Conservation (phyloP, 2,113 vertebrate genomes). For the Neolamprologus ventralis region DNA sequence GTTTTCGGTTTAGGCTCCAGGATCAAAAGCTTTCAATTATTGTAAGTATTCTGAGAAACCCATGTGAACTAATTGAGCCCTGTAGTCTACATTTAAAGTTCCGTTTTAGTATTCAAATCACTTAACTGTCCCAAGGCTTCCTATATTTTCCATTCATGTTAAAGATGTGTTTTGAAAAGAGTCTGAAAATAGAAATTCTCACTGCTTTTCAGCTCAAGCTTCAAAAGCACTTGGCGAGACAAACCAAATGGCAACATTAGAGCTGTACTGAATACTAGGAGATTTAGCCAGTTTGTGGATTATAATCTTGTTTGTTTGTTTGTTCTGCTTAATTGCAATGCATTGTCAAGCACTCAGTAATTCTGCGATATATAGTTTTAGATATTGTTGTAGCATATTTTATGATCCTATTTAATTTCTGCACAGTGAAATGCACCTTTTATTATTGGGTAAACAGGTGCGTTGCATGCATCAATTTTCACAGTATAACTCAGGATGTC, state of each 20-base stretch:
- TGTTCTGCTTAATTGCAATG: background rate
- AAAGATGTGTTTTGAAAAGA: slow-evolving; percentile 41
- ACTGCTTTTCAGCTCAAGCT: slow-evolving; percentile 9
- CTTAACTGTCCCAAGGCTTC: slow-evolving; percentile 38
- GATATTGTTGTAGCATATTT: background rate
- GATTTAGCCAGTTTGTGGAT: background rate
- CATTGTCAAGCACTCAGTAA: background rate
- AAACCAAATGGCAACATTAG: background rate
- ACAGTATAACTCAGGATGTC: background rate
- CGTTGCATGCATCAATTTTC: background rate
- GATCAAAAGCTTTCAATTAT: slow-evolving; percentile 59
- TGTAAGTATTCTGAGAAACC: slow-evolving; percentile 28
- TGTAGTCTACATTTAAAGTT: slow-evolving; percentile 41
- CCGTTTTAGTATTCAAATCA: slow-evolving; percentile 50
- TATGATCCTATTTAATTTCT: background rate
- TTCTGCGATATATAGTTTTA: background rate
- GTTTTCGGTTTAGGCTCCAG: slow-evolving; percentile 7
- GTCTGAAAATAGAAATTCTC: slow-evolving; percentile 4
- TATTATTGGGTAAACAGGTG: background rate
- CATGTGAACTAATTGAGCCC: slow-evolving; percentile 48
- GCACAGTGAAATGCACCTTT: background rate
- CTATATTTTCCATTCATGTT: slow-evolving; percentile 46
- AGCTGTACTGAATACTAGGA: background rate
- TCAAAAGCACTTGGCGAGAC: background rate
- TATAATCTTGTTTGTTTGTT: background rate